phyloP scores from a whole-genome alignment of 1,140 invertebrate species.

The Diorhabda sublineata region DNA sequence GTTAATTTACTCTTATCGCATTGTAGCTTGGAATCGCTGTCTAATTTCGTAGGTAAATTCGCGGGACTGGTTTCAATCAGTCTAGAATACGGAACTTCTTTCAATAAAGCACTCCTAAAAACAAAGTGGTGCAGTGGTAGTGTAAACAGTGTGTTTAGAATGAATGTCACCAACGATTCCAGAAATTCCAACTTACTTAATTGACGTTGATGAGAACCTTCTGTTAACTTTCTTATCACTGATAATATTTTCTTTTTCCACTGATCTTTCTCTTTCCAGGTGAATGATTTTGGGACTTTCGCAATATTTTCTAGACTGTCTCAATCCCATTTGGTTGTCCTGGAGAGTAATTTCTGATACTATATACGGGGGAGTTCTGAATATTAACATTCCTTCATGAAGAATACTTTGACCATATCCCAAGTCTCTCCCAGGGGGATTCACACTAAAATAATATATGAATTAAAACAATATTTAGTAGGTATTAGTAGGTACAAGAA shows the following conservation, averaged over 20 bases:
- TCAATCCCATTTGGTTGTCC: conserved; percentile 49
- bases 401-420: conserved; percentile 93
- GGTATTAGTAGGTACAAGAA: too few species aligned
- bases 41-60: conserved; percentile 60
- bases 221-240: conserved; percentile 38
- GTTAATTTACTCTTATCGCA: conserved; percentile 61
- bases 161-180: too few species aligned
- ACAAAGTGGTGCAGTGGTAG: too few species aligned
- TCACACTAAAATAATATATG: conserved; percentile 49
- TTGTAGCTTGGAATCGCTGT: conserved; percentile 74
- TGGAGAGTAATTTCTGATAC: conserved; percentile 73
- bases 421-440: conserved; percentile 62
- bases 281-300: conserved; percentile 31
- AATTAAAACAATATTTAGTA: too few species aligned
- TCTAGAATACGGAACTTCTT: conserved; percentile 75
- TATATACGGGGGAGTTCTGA: conserved; percentile 83
- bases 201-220: conserved; percentile 44
- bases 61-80: conserved; percentile 64
- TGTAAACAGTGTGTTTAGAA: too few species aligned
- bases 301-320: conserved; percentile 42
- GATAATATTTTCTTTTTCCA: conserved; percentile 24
- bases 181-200: conserved; percentile 28
- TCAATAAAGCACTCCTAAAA: conserved; percentile 46
- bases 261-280: conserved; percentile 26
- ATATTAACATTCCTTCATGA: conserved; percentile 81